Evolutionary conservation across 1,140 invertebrate genomes (phyloP), one percentile per base, ranked within the genome.

Genomic region (Drosophila orosa): DNA sequence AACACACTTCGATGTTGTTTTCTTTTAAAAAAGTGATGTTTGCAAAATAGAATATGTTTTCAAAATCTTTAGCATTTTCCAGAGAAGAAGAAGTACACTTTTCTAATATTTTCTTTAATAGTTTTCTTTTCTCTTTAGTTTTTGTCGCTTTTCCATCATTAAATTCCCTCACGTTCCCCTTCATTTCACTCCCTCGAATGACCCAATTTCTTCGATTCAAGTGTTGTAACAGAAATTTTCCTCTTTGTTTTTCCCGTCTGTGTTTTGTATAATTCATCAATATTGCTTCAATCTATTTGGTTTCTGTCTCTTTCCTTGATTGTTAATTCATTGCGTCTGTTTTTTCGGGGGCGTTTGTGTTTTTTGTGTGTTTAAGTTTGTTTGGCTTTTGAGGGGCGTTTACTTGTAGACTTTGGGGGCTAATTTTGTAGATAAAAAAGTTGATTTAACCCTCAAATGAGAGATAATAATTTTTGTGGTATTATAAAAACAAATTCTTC

Each of bases 261-360:
- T 25, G 44, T 59, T 54, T 78, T 67, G 55, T 72, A 63, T 71
- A 86, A 86, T 82, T 78, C 66, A 86, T 86, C 83, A 86, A 86
- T 86, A 82, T 79, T 81, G 65, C 61, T 66, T 58, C 65, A 59
- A 85, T 69, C 48, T 60, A 65, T 71, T 76, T 47, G 29, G 22
- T 45, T 44, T 42, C 33, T 57, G 72, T 74, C 44, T 57, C 35
- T 62, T 59, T 50, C 19, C 42, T 40, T 29, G 37, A 59, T 78
- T 75, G 42, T 62, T 72, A 27, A 52, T 68, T 24, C 29, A 67
- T 27, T 31, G 13, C 24, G 40, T 48, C 50, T 60, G 47, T 63
- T 66, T 69, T 68, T 67, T 82, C 54, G 58, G 35, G 80, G 80
- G 72, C 65, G 61, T 75, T 29, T 19, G 22, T 47, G 44, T 47